Conservation (phyloP, 2,797 vertebrate species). For the Meriones psammophilus region DNA sequence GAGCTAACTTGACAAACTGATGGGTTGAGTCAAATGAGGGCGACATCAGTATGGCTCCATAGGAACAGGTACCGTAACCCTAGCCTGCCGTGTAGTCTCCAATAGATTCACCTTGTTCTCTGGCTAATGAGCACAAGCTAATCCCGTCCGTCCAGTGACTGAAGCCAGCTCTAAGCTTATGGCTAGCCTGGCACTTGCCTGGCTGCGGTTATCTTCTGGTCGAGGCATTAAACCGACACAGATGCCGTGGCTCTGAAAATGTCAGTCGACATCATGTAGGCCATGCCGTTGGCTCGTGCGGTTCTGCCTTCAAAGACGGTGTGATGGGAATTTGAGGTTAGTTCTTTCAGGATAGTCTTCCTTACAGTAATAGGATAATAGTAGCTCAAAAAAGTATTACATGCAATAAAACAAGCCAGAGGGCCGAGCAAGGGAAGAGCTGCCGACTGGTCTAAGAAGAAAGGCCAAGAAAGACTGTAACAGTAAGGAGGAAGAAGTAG, state of each 20-base stretch:
- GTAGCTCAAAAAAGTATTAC: constrained; percentile 10
- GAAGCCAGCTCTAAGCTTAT: constrained; percentile 70
- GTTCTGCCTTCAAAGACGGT: background rate
- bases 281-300: background rate
- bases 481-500: background rate
- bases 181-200: constrained; percentile 21
- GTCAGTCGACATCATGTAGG: background rate
- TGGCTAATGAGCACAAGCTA: constrained; percentile 83
- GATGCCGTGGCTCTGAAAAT: constrained; percentile 13
- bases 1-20: constrained; percentile 74
- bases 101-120: constrained; percentile 74
- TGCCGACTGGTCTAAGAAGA: background rate
- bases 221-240: constrained; percentile 22
- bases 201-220: background rate
- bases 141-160: constrained; percentile 65
- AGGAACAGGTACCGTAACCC: constrained; percentile 75
- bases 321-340: background rate
- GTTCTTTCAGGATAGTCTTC: constrained; percentile 31
- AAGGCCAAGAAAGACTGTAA: background rate
- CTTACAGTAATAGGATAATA: background rate
- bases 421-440: constrained; percentile 26
- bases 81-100: constrained; percentile 9
- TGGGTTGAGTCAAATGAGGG: constrained; percentile 68
- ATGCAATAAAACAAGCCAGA: constrained; percentile 10
- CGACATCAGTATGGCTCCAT: constrained; percentile 75